phyloP scores from a whole-genome alignment of 2,113 vertebrate genomes.

The Quiscalus mexicanus region DNA sequence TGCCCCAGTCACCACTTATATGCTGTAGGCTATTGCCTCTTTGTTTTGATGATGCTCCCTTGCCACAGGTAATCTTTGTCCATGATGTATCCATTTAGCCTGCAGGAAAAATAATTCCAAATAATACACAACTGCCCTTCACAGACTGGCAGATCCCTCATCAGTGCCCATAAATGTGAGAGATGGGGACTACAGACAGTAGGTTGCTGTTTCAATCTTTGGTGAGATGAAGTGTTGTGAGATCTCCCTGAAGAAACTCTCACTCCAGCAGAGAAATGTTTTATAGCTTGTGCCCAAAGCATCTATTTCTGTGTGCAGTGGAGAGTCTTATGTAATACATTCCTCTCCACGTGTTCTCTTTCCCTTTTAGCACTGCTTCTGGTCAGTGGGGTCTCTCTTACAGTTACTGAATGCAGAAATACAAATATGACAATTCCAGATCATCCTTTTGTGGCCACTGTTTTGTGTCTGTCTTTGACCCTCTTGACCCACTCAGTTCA shows the following conservation, averaged over 20 bases:
- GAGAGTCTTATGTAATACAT: neutral
- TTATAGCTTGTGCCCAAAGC: neutral
- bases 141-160: neutral
- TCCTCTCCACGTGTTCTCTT: neutral
- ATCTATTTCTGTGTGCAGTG: neutral
- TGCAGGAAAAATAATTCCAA: neutral
- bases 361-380: neutral
- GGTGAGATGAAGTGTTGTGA: neutral
- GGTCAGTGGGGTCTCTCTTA: neutral
- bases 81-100: neutral
- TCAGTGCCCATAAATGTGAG: fast-evolving
- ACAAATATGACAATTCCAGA: neutral
- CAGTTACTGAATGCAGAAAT: neutral
- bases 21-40: neutral
- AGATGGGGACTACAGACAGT: neutral
- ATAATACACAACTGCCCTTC: neutral
- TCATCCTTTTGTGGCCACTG: neutral
- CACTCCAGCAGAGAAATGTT: neutral
- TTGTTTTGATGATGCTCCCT: neutral
- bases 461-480: neutral
- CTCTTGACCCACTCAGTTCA: neutral
- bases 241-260: neutral
- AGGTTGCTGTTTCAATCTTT: neutral
- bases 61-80: neutral
- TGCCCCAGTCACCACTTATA: fast-evolving